Conservation (phyloP, 2,797 vertebrate genomes). For the Pseudocheirus occidentalis region DNA sequence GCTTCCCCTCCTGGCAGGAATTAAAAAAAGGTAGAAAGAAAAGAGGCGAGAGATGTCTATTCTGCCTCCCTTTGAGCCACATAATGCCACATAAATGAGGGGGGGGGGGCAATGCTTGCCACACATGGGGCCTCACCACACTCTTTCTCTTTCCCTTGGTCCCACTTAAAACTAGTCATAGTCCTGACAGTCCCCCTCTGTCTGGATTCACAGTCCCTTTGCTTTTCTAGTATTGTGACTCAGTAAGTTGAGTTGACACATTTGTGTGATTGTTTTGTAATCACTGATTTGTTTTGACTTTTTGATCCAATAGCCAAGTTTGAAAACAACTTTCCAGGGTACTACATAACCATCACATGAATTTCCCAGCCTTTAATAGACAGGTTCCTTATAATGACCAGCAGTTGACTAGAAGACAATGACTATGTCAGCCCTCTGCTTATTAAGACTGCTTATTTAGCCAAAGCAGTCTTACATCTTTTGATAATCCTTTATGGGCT, state of each 20-base stretch:
- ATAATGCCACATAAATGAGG: neutral
- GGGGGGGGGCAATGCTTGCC: neutral
- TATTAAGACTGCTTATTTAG: too few relatives aligned
- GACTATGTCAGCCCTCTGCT: neutral
- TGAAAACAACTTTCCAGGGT: neutral
- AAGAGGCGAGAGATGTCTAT: neutral
- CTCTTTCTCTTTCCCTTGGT: neutral
- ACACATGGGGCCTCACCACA: neutral
- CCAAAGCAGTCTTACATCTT: conserved; percentile 8
- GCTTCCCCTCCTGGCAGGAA: neutral
- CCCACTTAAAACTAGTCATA: neutral
- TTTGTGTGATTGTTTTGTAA: neutral
- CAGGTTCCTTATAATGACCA: conserved; percentile 7
- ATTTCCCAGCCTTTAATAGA: neutral
- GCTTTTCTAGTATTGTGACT: neutral
- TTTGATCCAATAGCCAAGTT: neutral
- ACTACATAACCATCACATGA: neutral
- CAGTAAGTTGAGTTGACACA: neutral
- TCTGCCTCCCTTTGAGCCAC: neutral
- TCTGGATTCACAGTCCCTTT: neutral
- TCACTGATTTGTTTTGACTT: neutral
- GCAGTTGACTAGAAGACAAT: neutral
- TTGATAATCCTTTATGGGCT: conserved; percentile 25
- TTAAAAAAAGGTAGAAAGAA: neutral
- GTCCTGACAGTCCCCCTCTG: neutral